Evolutionary conservation across 2,888 invertebrate species (phyloP).

Genomic region (Psylliodes chrysocephalus): DNA sequence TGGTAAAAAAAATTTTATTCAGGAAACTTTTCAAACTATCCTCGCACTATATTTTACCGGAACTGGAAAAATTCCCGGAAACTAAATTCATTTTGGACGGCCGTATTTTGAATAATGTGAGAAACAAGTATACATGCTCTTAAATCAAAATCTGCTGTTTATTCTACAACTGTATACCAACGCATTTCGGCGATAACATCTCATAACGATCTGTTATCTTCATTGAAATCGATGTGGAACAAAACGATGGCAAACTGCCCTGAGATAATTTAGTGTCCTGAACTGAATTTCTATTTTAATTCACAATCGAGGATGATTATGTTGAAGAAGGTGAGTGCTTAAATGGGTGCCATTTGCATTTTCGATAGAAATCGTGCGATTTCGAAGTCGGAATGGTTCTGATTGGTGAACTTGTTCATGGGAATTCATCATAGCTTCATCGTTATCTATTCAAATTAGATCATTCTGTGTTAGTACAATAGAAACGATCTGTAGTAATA

Average conservation of each 20-base stretch:
- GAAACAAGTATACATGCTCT: no score
- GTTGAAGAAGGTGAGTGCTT: constrained; percentile 5
- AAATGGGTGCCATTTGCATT: constrained; percentile 10
- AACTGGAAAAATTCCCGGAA: no score
- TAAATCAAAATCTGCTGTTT: neutral
- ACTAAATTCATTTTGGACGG: no score
- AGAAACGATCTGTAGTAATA: no score
- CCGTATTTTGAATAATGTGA: no score
- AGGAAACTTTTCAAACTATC: no score
- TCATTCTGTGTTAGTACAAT: neutral
- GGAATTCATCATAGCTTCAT: constrained; percentile 5
- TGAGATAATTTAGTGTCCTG: constrained; percentile 5
- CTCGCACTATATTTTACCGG: no score
- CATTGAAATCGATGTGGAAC: neutral
- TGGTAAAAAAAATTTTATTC: no score
- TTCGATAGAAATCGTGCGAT: constrained; percentile 7
- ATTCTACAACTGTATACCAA: neutral
- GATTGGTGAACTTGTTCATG: constrained; percentile 5
- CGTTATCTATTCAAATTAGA: neutral
- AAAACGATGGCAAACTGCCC: neutral
- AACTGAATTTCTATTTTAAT: constrained; percentile 10
- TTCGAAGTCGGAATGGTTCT: neutral
- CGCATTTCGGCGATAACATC: neutral
- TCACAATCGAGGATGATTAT: constrained; percentile 13
- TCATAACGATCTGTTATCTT: neutral